Conservation (phyloP, 2,113 vertebrate genomes). For the Festucalex cinctus region DNA sequence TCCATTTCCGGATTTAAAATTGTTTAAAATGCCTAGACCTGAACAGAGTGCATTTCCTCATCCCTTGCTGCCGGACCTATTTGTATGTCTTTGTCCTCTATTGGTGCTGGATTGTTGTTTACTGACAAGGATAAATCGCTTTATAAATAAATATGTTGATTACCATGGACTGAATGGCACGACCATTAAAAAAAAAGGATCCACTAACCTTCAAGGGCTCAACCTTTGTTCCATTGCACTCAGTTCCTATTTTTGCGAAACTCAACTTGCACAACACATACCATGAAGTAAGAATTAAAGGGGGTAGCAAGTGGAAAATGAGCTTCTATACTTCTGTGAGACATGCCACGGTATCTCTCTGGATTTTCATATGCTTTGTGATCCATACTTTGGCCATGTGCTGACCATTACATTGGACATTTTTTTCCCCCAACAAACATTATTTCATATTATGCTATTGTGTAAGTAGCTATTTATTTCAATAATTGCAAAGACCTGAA, state of each 20-base stretch:
- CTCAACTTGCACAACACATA: not conserved
- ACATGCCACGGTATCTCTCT: not conserved
- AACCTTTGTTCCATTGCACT: not conserved
- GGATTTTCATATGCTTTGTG: not conserved
- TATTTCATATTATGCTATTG: not conserved
- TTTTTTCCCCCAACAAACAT: not conserved
- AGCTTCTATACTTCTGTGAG: not conserved
- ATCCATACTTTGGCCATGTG: not conserved
- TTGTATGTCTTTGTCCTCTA: no score
- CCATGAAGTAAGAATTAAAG: not conserved
- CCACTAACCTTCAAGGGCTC: not conserved
- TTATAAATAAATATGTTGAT: not conserved
- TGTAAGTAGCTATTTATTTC: not conserved
- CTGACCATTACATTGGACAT: not conserved
- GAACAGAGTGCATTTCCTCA: no score
- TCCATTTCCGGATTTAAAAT: no score
- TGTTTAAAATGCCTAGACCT: no score
- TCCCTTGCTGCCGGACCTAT: no score
- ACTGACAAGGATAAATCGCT: not conserved
- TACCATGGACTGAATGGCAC: not conserved
- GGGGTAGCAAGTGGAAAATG: not conserved
- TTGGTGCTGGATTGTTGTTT: no score
- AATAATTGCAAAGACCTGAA: not conserved
- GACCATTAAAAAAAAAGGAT: not conserved
- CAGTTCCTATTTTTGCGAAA: not conserved